Conservation (phyloP, 2,113 vertebrate species). For the Numida meleagris region DNA sequence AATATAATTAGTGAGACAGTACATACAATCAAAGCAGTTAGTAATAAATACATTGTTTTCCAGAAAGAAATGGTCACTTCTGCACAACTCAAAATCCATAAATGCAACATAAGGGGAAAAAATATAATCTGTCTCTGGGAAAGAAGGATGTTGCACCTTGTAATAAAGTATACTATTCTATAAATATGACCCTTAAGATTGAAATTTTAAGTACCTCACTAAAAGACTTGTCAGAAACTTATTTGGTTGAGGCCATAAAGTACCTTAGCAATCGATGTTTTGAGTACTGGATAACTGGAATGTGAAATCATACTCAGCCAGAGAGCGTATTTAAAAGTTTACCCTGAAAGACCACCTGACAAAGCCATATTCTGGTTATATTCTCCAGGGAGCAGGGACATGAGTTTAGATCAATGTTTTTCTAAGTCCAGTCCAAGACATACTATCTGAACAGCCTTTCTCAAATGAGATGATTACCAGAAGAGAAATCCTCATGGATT, state of each 20-base stretch:
- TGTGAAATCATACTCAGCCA: neutral
- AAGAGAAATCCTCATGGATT: neutral
- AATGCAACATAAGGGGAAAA: neutral
- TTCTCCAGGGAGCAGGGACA: neutral
- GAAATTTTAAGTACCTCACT: neutral
- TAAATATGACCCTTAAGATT: neutral
- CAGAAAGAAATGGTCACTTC: neutral
- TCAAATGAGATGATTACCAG: neutral
- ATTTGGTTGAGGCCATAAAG: neutral
- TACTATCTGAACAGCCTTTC: neutral
- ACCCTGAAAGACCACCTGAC: neutral
- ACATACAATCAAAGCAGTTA: neutral
- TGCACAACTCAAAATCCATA: neutral
- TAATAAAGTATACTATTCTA: neutral
- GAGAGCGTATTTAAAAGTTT: neutral
- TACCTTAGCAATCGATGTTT: neutral
- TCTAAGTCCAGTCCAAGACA: neutral
- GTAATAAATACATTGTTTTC: neutral
- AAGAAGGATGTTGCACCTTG: neutral
- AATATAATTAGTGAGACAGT: neutral
- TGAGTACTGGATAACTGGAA: neutral
- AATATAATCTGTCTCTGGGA: fast-evolving
- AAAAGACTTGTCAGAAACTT: neutral
- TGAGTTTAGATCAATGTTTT: neutral
- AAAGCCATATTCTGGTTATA: neutral